Percentiles rank a stretch among this genome's conserved stretches.
phyloP scores from a whole-genome alignment of 1,140 invertebrate genomes.

The Drosophila pruinosa region DNA sequence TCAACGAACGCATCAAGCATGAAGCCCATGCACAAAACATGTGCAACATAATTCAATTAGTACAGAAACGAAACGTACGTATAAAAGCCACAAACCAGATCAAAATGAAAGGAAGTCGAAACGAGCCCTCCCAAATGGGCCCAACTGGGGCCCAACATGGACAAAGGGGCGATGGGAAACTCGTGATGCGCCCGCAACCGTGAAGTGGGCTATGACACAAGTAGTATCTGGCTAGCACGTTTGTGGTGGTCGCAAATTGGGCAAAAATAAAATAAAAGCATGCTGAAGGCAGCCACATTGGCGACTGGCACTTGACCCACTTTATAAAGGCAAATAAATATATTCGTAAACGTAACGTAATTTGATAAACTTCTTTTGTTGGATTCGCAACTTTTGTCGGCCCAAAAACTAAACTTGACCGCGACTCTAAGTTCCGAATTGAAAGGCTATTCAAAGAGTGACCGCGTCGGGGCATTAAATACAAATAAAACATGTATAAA shows the following conservation, averaged over 20 bases:
- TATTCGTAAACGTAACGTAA: slow-evolving; percentile 21
- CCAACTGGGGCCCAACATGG: too few relatives aligned
- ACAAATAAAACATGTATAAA: slow-evolving; percentile 25
- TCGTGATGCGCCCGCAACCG: slow-evolving; percentile 22
- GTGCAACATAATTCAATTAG: slow-evolving; percentile 80
- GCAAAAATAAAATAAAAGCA: too few relatives aligned
- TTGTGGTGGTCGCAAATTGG: slow-evolving; percentile 17
- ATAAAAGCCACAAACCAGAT: slow-evolving; percentile 21
- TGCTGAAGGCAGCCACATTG: slow-evolving; percentile 9
- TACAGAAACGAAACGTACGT: slow-evolving; percentile 18
- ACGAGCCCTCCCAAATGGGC: not conserved
- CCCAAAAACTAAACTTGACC: slow-evolving; percentile 49
- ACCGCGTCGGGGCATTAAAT: slow-evolving; percentile 12
- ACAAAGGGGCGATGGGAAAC: not conserved
- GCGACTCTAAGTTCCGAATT: slow-evolving; percentile 33
- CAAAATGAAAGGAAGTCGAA: slow-evolving; percentile 53
- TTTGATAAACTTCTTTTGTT: slow-evolving; percentile 51
- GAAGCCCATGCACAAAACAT: slow-evolving; percentile 48
- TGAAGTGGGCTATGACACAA: slow-evolving; percentile 8
- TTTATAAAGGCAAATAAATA: slow-evolving; percentile 18
- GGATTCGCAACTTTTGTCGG: slow-evolving; percentile 1
- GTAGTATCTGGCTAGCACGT: not conserved
- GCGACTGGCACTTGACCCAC: slow-evolving; percentile 39
- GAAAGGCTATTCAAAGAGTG: slow-evolving; percentile 32
- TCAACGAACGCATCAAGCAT: slow-evolving; percentile 58